Conservation (phyloP, 2,888 invertebrate species). For the Achlya flavicornis region DNA sequence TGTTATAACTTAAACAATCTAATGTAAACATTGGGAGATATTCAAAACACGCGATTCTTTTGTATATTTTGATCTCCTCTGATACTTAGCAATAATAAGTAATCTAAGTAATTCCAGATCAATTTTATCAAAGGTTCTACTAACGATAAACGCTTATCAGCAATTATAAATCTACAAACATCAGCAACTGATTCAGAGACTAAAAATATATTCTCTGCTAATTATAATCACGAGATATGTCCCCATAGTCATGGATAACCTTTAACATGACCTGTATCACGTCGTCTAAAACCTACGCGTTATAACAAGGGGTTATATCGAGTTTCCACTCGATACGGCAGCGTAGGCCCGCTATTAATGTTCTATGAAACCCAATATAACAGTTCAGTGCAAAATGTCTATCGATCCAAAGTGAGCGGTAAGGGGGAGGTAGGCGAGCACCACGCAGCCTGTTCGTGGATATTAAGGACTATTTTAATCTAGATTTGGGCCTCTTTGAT, state of each 20-base stretch:
- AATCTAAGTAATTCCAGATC: too few relatives aligned
- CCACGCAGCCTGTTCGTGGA: not conserved
- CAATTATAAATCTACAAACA: not conserved
- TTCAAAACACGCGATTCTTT: too few relatives aligned
- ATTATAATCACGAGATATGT: not conserved
- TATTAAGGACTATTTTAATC: not conserved
- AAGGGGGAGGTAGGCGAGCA: conserved; percentile 8
- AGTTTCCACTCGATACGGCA: not conserved
- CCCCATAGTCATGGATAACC: not conserved
- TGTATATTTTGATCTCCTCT: too few relatives aligned
- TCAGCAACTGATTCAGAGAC: too few relatives aligned
- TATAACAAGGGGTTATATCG: not conserved
- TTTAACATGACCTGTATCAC: not conserved
- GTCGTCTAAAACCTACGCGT: not conserved
- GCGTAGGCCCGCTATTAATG: not conserved
- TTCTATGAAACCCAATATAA: conserved; percentile 13
- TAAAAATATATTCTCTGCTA: too few relatives aligned
- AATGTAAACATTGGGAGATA: too few relatives aligned
- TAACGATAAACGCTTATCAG: not conserved
- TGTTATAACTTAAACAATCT: too few relatives aligned
- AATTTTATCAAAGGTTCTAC: too few relatives aligned
- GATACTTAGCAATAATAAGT: too few relatives aligned
- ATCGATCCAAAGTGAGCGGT: conserved; percentile 24
- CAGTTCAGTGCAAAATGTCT: conserved; percentile 20
- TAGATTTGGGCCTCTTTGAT: not conserved